phyloP scores from a whole-genome alignment of 2,797 vertebrate species.

The Helostoma temminkii region DNA sequence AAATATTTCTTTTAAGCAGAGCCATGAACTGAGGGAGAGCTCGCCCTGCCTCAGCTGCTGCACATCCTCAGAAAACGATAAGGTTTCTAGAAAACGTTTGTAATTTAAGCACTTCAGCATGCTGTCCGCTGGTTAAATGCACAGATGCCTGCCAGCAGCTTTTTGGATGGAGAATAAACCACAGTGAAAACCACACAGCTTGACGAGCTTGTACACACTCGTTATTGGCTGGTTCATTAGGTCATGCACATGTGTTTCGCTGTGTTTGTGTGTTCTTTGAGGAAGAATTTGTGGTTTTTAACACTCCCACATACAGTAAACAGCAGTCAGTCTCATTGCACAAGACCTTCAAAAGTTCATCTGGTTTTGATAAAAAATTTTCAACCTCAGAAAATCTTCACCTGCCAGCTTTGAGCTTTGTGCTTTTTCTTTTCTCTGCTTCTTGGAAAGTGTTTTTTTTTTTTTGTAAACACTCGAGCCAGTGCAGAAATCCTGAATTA shows the following conservation, averaged over 20 bases:
- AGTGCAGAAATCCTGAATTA: conserved; percentile 51
- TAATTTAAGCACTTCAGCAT: conserved; percentile 6
- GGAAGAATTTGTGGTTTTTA: conserved; percentile 24
- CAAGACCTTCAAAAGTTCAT: conserved; percentile 54
- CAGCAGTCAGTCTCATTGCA: conserved; percentile 24
- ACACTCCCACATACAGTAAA: conserved; percentile 41
- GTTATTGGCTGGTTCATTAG: conserved; percentile 48
- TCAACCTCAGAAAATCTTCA: conserved; percentile 50
- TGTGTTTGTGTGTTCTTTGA: conserved; percentile 17
- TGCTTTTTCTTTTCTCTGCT: not conserved
- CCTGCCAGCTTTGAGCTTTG: conserved; percentile 56
- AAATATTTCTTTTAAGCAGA: conserved; percentile 1
- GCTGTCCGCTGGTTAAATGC: conserved; percentile 27
- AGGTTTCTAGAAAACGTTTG: conserved; percentile 11
- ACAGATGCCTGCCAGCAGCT: conserved; percentile 29
- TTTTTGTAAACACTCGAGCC: conserved; percentile 34
- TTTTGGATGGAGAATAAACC: conserved; percentile 30
- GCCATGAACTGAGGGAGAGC: conserved; percentile 20
- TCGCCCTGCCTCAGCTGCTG: conserved; percentile 3
- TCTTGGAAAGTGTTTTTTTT: conserved; percentile 32
- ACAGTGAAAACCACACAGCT: conserved; percentile 29
- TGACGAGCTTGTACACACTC: conserved; percentile 36
- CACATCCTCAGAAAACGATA: conserved; percentile 13
- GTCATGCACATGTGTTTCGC: conserved; percentile 37
- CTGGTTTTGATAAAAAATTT: conserved; percentile 59